phyloP scores from a whole-genome alignment of 2,113 vertebrate genomes.

The Sciurus niger region DNA sequence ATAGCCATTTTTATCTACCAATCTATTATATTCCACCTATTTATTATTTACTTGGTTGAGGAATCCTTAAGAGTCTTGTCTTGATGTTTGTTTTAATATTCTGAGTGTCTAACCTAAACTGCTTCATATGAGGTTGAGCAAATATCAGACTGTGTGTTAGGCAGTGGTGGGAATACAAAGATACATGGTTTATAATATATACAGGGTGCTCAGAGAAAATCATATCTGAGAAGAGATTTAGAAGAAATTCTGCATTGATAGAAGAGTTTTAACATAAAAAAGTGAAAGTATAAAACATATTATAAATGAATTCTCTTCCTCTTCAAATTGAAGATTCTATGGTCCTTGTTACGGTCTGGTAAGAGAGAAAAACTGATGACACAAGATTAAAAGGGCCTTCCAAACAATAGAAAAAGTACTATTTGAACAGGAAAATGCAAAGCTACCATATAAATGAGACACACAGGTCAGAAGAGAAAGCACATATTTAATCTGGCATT shows the following conservation, averaged over 20 bases:
- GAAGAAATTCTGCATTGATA: neutral
- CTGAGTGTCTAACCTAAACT: neutral
- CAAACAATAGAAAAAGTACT: neutral
- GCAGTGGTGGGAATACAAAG: neutral
- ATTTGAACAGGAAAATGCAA: constrained; percentile 8
- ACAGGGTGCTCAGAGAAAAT: neutral
- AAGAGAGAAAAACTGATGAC: constrained; percentile 20
- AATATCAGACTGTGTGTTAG: neutral
- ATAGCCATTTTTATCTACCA: constrained; percentile 6
- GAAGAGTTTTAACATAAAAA: constrained; percentile 43
- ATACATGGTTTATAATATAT: neutral
- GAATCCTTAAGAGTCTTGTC: neutral
- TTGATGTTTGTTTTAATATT: constrained; percentile 25
- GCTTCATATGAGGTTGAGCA: neutral
- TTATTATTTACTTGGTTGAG: neutral
- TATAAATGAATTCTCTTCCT: neutral
- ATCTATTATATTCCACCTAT: neutral
- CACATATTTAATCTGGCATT: neutral
- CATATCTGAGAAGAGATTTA: constrained; percentile 2
- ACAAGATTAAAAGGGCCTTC: neutral
- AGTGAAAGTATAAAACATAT: neutral
- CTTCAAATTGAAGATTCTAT: constrained; percentile 2
- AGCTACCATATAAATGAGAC: neutral
- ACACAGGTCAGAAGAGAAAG: neutral
- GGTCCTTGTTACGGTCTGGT: neutral